A percentile compares a stretch with the other conserved stretches of the same genome.
Conservation (phyloP, 2,888 invertebrate genomes). For the Ecliptopera silaceata region DNA sequence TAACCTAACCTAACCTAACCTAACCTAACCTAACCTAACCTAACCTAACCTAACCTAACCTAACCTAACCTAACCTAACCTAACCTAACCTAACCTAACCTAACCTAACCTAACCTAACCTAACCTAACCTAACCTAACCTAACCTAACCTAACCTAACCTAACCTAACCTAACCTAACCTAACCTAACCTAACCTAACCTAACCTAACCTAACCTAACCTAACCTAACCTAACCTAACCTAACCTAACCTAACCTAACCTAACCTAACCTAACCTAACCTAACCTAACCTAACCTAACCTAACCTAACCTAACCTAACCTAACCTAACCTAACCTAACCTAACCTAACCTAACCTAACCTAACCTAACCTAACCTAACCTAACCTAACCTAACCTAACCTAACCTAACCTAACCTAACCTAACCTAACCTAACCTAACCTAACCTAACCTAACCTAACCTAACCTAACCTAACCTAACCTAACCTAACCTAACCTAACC, state of each 20-base stretch:
- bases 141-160: slow-evolving; percentile 30
- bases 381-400: slow-evolving; percentile 21
- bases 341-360: slow-evolving; percentile 24
- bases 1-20: slow-evolving; percentile 30
- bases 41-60: slow-evolving; percentile 29
- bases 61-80: slow-evolving; percentile 39
- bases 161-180: slow-evolving; percentile 34
- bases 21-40: slow-evolving; percentile 30
- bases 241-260: slow-evolving; percentile 19
- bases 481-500: slow-evolving; percentile 27
- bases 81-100: slow-evolving; percentile 41
- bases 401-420: slow-evolving; percentile 19
- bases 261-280: slow-evolving; percentile 21
- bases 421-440: slow-evolving; percentile 13
- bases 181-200: neutral
- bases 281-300: slow-evolving; percentile 18
- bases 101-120: slow-evolving; percentile 27
- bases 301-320: slow-evolving; percentile 20
- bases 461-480: slow-evolving; percentile 31
- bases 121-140: slow-evolving; percentile 15
- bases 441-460: slow-evolving; percentile 13
- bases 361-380: slow-evolving; percentile 18
- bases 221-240: slow-evolving; percentile 25
- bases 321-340: slow-evolving; percentile 23
- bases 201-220: slow-evolving; percentile 18